Conservation (phyloP, 2,797 vertebrate species). For the Myotis pilosus region DNA sequence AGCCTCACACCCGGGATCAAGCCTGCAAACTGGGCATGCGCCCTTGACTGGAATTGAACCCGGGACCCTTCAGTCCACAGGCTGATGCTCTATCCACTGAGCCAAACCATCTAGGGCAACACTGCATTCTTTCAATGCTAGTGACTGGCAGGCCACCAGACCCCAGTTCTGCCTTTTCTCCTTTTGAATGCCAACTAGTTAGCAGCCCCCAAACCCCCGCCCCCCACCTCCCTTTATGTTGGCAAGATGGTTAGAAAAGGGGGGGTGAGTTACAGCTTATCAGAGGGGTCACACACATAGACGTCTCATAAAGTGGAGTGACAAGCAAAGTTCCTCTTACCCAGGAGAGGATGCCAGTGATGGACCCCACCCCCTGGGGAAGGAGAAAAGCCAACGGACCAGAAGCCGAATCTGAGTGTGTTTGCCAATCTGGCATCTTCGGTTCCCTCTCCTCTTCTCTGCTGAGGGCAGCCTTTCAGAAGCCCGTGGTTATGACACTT, state of each 20-base stretch:
- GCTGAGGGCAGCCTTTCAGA: neutral
- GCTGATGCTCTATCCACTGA: no score
- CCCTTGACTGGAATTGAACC: no score
- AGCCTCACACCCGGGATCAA: no score
- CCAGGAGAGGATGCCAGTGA: neutral
- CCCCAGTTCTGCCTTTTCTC: neutral
- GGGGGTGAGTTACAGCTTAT: no score
- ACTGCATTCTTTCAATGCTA: neutral
- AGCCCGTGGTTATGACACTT: rapidly evolving
- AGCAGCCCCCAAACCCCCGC: neutral
- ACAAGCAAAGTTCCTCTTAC: neutral
- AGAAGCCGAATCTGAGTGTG: rapidly evolving
- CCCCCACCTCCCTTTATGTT: neutral
- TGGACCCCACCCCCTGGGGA: rapidly evolving
- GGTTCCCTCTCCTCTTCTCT: neutral
- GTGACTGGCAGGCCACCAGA: neutral
- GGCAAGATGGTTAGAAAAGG: neutral
- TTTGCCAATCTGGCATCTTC: neutral
- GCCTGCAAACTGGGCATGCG: no score
- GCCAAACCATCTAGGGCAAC: no score
- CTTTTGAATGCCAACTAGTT: neutral
- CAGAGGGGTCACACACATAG: neutral
- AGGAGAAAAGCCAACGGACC: neutral
- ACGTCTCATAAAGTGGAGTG: neutral
- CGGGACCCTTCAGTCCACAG: no score